Conservation (phyloP, 1,140 invertebrate species). For the Microplitis mediator region DNA sequence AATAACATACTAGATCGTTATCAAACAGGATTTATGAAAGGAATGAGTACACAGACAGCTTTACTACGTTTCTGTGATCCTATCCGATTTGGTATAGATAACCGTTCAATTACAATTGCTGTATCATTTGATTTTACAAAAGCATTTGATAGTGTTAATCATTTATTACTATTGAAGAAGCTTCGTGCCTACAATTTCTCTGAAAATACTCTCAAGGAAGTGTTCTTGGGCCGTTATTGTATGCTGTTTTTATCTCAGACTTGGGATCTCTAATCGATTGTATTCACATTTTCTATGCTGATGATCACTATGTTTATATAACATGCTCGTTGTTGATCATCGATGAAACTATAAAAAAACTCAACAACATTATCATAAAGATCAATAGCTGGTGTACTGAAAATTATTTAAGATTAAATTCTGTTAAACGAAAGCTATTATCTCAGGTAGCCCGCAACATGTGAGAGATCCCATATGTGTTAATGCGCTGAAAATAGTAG, state of each 20-base stretch:
- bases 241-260: neutral
- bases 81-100: neutral
- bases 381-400: neutral
- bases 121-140: constrained; percentile 28
- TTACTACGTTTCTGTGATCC: neutral
- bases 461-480: neutral
- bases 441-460: neutral
- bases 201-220: neutral
- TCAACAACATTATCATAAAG: neutral
- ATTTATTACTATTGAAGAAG: constrained; percentile 15
- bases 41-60: neutral
- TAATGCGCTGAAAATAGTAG: neutral
- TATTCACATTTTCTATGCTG: neutral
- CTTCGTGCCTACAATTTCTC: neutral
- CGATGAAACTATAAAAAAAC: neutral
- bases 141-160: constrained; percentile 30
- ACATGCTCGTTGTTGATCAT: neutral
- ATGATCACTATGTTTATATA: neutral
- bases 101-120: neutral
- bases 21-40: neutral
- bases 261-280: neutral
- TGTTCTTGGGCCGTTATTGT: constrained; percentile 2
- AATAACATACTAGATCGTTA: neutral
- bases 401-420: neutral
- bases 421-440: neutral